Percentiles rank a stretch among this genome's conserved stretches.
Conservation (phyloP, 1,140 invertebrate species). For the Mizuhopecten yessoensis region DNA sequence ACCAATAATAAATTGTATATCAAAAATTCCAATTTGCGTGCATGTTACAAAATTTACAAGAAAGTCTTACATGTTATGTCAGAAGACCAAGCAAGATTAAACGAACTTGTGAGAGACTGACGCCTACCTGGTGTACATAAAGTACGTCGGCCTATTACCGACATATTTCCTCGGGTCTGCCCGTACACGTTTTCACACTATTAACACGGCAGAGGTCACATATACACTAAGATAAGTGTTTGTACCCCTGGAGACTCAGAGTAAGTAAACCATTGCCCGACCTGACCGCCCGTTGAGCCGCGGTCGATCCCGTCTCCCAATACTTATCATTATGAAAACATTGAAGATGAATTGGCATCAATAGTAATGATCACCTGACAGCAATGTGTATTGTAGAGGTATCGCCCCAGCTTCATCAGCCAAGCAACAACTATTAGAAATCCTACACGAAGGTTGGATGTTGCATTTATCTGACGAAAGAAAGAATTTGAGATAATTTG, state of each 20-base stretch:
- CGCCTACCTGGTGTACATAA: background rate
- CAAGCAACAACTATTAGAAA: slow-evolving; percentile 7
- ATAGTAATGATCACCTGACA: background rate
- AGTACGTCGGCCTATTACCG: too few species aligned
- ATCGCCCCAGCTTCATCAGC: background rate
- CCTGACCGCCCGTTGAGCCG: background rate
- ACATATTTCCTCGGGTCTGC: too few species aligned
- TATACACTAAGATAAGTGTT: background rate
- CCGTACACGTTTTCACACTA: background rate
- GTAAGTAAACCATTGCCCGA: background rate
- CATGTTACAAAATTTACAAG: background rate
- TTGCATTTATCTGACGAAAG: background rate
- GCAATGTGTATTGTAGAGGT: background rate
- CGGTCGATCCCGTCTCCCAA: background rate
- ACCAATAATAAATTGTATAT: background rate
- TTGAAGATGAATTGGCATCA: background rate
- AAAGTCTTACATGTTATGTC: background rate
- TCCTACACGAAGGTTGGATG: background rate
- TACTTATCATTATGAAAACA: background rate
- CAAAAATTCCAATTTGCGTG: background rate
- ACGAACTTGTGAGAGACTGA: background rate
- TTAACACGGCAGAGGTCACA: background rate
- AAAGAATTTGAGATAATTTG: background rate
- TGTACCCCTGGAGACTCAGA: background rate
- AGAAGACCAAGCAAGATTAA: background rate